Conservation (phyloP, 2,888 invertebrate genomes). For the Campopleginae sp. region DNA sequence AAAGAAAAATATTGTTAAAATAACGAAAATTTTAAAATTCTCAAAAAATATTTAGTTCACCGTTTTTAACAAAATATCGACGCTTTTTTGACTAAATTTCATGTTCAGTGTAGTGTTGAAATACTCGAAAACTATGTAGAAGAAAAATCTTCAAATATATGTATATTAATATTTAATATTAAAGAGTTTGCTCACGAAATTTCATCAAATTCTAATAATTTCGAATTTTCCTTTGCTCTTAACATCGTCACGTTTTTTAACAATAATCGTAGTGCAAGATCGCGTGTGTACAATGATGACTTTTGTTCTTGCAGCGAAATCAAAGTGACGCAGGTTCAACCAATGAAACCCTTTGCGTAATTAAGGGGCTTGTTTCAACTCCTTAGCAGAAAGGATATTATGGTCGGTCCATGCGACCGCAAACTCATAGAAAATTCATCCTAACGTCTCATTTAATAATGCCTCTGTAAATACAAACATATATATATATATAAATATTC, state of each 20-base stretch:
- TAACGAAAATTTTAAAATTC: too few relatives aligned
- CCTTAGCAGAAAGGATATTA: slow-evolving; percentile 74
- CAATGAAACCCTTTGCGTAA: slow-evolving; percentile 49
- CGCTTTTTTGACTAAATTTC: too few relatives aligned
- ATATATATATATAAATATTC: not conserved
- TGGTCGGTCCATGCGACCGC: slow-evolving; percentile 75
- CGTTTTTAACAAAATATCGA: too few relatives aligned
- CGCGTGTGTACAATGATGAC: not conserved
- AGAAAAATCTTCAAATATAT: too few relatives aligned
- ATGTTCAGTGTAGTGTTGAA: too few relatives aligned
- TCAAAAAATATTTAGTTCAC: too few relatives aligned
- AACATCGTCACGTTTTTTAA: not conserved
- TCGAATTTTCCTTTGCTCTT: too few relatives aligned
- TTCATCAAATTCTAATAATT: too few relatives aligned
- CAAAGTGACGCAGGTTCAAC: slow-evolving; percentile 71
- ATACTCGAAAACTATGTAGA: too few relatives aligned
- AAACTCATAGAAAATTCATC: slow-evolving; percentile 80
- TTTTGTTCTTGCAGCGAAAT: slow-evolving; percentile 58
- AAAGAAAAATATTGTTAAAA: too few relatives aligned
- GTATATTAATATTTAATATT: too few relatives aligned
- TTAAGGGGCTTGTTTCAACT: slow-evolving; percentile 56
- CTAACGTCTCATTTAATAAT: slow-evolving; percentile 77
- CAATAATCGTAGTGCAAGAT: not conserved
- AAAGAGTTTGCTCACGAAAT: too few relatives aligned
- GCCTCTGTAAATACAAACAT: slow-evolving; percentile 3